phyloP scores from a whole-genome alignment of 2,797 vertebrate species.

The Poeciliopsis gracilis region DNA sequence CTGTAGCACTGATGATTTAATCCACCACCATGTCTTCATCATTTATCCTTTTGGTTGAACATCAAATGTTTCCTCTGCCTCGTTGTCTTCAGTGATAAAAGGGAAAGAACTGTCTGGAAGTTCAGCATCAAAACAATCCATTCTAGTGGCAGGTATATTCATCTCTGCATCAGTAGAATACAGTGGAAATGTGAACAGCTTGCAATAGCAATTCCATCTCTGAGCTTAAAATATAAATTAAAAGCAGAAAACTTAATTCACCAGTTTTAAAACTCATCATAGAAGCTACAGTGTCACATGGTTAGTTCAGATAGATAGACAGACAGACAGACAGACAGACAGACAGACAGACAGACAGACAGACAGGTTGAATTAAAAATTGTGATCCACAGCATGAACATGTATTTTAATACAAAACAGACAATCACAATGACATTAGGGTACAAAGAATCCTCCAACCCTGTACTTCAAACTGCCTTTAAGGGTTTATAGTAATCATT shows the following conservation, averaged over 20 bases:
- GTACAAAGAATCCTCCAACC: background rate
- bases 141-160: background rate
- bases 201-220: background rate
- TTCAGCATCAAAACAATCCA: background rate
- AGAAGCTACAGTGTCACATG: background rate
- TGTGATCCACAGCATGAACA: background rate
- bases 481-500: background rate
- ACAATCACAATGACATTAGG: background rate
- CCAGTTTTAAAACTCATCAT: background rate
- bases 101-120: background rate
- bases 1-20: constrained; percentile 1
- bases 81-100: background rate
- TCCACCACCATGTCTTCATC: background rate
- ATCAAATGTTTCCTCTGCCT: background rate
- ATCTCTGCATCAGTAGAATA: background rate
- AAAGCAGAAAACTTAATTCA: background rate
- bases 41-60: background rate
- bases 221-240: background rate
- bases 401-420: background rate
- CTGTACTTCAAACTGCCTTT: background rate
- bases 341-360: background rate
- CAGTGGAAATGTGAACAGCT: background rate
- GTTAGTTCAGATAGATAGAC: background rate
- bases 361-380: background rate
- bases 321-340: background rate